phyloP scores from a whole-genome alignment of 1,140 invertebrate genomes.

The Meloidogyne hapla region DNA sequence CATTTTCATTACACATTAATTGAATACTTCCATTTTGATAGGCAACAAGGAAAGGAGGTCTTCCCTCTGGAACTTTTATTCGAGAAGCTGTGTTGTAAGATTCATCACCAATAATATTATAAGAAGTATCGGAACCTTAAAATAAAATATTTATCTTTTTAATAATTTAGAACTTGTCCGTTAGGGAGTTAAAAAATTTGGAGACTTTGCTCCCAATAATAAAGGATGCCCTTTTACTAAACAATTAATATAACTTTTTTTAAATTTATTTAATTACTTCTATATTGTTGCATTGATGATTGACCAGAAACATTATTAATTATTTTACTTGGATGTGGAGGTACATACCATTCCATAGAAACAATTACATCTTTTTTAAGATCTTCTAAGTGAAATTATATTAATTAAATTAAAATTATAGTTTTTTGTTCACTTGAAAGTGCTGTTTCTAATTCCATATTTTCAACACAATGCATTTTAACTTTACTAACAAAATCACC shows the following conservation, averaged over 20 bases:
- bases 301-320: not conserved
- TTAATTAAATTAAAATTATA: not conserved
- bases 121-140: conserved; percentile 75
- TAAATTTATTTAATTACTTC: too few relatives aligned
- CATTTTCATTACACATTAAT: conserved; percentile 82
- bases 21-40: conserved; percentile 83
- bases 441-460: conserved; percentile 54
- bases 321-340: conserved; percentile 43
- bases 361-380: conserved; percentile 54
- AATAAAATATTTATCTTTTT: conserved; percentile 62
- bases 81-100: conserved; percentile 74
- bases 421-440: conserved; percentile 25
- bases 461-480: conserved; percentile 50
- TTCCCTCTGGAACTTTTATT: conserved; percentile 71
- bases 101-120: not conserved
- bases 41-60: conserved; percentile 79
- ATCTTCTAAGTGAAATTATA: conserved; percentile 40
- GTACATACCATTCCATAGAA: conserved; percentile 54
- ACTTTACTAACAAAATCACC: conserved; percentile 73
- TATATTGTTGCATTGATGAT: not conserved
- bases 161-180: too few relatives aligned
- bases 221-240: too few relatives aligned
- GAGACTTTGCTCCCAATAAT: too few relatives aligned
- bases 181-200: too few relatives aligned
- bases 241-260: too few relatives aligned